Evolutionary conservation across 2,797 vertebrate species (phyloP).

Genomic region (Euthynnus affinis): DNA sequence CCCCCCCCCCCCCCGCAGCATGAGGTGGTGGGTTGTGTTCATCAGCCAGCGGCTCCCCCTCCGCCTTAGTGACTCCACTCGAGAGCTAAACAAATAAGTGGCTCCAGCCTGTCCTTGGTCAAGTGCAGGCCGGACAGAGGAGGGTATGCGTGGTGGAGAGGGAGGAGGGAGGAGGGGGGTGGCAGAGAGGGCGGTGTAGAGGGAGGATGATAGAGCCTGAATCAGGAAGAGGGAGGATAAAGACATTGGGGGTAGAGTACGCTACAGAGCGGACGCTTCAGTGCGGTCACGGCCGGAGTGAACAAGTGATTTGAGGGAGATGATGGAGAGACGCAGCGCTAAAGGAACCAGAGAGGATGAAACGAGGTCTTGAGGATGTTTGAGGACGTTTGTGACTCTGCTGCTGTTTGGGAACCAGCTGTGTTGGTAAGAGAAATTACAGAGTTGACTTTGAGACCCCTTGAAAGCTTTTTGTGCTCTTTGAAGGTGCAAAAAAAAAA

Average conservation of each 20-base stretch:
- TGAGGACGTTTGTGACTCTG: not conserved
- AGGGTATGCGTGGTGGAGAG: not conserved
- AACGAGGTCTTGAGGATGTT: not conserved
- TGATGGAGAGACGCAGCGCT: not conserved
- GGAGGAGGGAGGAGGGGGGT: no score
- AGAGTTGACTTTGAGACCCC: not conserved
- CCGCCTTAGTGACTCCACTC: slow-evolving; percentile 73
- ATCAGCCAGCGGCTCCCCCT: slow-evolving; percentile 46
- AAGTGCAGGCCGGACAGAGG: slow-evolving; percentile 67
- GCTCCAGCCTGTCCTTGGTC: slow-evolving; percentile 81
- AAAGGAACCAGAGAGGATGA: not conserved
- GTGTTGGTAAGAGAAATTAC: slow-evolving; percentile 7
- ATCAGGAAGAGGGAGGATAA: slow-evolving; percentile 2
- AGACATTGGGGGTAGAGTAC: not conserved
- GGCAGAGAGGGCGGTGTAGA: slow-evolving; percentile 4
- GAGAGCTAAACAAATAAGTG: slow-evolving; percentile 81
- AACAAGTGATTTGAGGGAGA: not conserved
- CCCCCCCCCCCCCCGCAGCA: no score
- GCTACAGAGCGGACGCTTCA: not conserved
- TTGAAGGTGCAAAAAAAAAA: not conserved
- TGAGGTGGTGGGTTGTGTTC: slow-evolving; percentile 23
- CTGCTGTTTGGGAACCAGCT: slow-evolving; percentile 4
- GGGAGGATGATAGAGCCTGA: slow-evolving; percentile 8
- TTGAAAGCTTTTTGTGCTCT: not conserved
- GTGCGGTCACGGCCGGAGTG: slow-evolving; percentile 4